Evolutionary conservation across 2,113 vertebrate genomes (phyloP).

Genomic region (Caranx ignobilis): DNA sequence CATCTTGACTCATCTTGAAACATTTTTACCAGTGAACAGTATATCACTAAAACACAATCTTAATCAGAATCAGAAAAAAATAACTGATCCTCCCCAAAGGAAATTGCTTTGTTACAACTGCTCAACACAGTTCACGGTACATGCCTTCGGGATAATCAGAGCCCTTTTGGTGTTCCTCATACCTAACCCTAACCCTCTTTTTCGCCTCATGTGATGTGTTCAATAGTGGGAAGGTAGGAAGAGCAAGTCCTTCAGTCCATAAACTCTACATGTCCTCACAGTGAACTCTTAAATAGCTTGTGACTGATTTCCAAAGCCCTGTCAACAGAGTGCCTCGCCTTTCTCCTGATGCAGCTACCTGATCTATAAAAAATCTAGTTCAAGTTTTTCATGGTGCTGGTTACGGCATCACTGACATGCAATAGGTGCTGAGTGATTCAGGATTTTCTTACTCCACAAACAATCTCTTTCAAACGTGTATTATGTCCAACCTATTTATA

Average conservation of each 20-base stretch:
- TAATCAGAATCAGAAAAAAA: too few species aligned
- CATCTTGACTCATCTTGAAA: conserved; percentile 7
- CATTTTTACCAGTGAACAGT: conserved; percentile 1
- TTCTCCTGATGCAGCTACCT: not conserved
- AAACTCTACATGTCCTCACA: too few species aligned
- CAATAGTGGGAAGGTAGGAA: too few species aligned
- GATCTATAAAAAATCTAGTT: not conserved
- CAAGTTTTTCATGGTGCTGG: conserved; percentile 7
- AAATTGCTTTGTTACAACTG: too few species aligned
- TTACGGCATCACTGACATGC: not conserved
- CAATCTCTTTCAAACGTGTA: not conserved
- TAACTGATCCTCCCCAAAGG: too few species aligned
- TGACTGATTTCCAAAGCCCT: not conserved
- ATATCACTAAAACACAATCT: not conserved
- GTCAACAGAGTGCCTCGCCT: not conserved
- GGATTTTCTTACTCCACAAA: not conserved
- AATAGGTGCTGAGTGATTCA: not conserved
- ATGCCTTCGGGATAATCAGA: too few species aligned
- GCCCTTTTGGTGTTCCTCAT: too few species aligned
- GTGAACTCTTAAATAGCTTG: too few species aligned
- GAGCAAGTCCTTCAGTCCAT: too few species aligned
- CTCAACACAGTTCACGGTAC: too few species aligned
- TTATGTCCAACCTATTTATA: not conserved
- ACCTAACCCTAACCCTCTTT: too few species aligned
- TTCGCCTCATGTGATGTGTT: too few species aligned